Conservation (phyloP, 2,113 vertebrate genomes). For the Epinephelus cyanopodus region DNA sequence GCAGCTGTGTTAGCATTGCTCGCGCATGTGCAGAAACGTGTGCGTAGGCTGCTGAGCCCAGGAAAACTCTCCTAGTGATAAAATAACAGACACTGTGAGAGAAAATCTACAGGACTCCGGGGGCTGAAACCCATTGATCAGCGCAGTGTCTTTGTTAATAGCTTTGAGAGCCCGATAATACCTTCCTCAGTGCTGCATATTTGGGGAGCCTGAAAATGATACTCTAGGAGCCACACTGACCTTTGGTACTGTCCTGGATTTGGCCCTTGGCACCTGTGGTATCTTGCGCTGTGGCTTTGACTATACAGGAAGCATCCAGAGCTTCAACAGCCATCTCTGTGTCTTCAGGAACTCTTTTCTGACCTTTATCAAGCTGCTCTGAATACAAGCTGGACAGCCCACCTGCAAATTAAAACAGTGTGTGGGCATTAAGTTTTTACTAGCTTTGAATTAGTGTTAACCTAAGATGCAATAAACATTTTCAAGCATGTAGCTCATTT, state of each 20-base stretch:
- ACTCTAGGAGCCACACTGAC: conserved; percentile 36
- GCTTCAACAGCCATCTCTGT: conserved; percentile 58
- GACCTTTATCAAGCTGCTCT: conserved; percentile 28
- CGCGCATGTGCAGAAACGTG: not conserved
- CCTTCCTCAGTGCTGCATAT: not conserved
- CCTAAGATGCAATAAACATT: no score
- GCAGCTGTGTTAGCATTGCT: not conserved
- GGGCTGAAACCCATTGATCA: not conserved
- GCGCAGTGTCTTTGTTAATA: not conserved
- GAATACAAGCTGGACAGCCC: conserved; percentile 5
- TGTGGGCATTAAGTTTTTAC: not conserved
- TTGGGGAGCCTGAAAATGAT: no score
- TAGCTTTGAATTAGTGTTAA: not conserved
- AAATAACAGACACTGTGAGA: conserved; percentile 50
- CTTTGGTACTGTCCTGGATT: conserved; percentile 50
- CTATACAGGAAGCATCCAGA: conserved; percentile 24
- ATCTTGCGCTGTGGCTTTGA: conserved; percentile 16
- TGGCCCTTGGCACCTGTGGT: not conserved
- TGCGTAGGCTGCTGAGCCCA: conserved; percentile 18
- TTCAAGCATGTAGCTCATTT: not conserved
- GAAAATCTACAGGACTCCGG: not conserved
- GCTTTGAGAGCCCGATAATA: not conserved
- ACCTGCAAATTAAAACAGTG: conserved; percentile 50
- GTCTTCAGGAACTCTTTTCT: conserved; percentile 11
- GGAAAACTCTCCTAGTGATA: conserved; percentile 6